Conservation (phyloP, 2,113 vertebrate species). For the Cettia cetti region DNA sequence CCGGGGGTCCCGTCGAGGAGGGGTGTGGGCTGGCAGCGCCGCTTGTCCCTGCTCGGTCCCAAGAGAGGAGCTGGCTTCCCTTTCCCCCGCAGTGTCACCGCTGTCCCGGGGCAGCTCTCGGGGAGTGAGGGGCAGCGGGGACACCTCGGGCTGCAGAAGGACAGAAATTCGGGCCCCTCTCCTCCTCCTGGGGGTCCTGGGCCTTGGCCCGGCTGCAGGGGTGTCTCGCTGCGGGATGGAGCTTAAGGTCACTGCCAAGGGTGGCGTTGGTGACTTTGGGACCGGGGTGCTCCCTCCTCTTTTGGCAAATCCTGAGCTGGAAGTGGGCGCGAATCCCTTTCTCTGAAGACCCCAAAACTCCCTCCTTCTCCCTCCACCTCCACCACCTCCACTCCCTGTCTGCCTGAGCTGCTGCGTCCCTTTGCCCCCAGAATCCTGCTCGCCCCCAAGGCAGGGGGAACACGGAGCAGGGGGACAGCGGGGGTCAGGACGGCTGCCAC, state of each 20-base stretch:
- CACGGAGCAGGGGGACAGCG: neutral
- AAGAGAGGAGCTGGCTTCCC: rapidly evolving
- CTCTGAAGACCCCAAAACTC: neutral
- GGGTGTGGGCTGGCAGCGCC: neutral
- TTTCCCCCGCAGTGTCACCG: neutral
- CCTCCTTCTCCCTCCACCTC: too few species aligned
- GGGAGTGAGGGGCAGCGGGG: neutral
- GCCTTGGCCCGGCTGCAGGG: too few species aligned
- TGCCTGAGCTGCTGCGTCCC: neutral
- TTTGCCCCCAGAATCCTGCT: neutral
- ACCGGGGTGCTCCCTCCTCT: rapidly evolving
- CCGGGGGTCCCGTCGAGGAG: neutral
- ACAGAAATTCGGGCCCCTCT: neutral
- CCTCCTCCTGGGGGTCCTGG: neutral
- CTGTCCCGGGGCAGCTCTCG: neutral
- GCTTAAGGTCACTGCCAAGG: neutral
- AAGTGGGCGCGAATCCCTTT: rapidly evolving
- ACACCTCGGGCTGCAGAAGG: too few species aligned
- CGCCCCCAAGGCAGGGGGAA: neutral
- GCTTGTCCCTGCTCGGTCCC: neutral
- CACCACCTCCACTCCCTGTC: neutral
- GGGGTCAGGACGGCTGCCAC: rapidly evolving
- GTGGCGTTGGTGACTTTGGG: neutral
- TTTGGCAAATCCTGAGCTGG: neutral
- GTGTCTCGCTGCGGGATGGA: neutral